Conservation (phyloP, 2,113 vertebrate species). For the Solea senegalensis region DNA sequence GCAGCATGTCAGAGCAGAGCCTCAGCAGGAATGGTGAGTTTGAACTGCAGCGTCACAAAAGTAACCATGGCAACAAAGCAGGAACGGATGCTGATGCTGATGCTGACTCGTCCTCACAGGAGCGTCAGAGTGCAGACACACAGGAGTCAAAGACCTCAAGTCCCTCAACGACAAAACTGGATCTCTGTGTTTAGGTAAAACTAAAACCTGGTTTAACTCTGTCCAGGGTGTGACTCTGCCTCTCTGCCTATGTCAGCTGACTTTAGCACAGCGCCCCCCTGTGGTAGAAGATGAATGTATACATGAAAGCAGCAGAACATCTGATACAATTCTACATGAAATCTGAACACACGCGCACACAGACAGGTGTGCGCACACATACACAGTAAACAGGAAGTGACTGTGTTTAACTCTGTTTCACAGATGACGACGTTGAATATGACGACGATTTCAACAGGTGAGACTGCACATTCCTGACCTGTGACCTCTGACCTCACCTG, state of each 20-base stretch:
- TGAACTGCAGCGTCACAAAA: background rate
- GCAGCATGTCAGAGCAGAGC: constrained; percentile 65
- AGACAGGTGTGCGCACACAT: too few relatives aligned
- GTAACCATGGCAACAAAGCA: background rate
- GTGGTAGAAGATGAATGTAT: too few relatives aligned
- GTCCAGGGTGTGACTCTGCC: too few relatives aligned
- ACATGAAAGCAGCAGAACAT: too few relatives aligned
- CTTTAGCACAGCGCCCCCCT: too few relatives aligned
- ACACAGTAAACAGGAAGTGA: background rate
- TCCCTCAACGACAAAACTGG: constrained; percentile 72
- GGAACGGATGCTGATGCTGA: too few relatives aligned
- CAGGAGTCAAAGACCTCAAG: constrained; percentile 31
- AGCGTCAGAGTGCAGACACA: constrained; percentile 57
- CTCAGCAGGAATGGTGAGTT: constrained; percentile 79
- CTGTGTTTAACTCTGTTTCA: constrained; percentile 38
- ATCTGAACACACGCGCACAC: too few relatives aligned
- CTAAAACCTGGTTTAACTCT: too few relatives aligned
- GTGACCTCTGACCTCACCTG: too few relatives aligned
- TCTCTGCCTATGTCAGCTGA: too few relatives aligned
- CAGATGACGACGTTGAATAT: constrained; percentile 89
- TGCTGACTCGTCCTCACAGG: constrained; percentile 21
- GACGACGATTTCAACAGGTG: constrained; percentile 95
- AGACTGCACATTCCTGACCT: constrained; percentile 17
- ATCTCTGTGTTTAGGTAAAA: constrained; percentile 81
- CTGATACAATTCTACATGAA: too few relatives aligned